Evolutionary conservation across 1,140 invertebrate species (phyloP).

Genomic region (Drosophila kanapiae): DNA sequence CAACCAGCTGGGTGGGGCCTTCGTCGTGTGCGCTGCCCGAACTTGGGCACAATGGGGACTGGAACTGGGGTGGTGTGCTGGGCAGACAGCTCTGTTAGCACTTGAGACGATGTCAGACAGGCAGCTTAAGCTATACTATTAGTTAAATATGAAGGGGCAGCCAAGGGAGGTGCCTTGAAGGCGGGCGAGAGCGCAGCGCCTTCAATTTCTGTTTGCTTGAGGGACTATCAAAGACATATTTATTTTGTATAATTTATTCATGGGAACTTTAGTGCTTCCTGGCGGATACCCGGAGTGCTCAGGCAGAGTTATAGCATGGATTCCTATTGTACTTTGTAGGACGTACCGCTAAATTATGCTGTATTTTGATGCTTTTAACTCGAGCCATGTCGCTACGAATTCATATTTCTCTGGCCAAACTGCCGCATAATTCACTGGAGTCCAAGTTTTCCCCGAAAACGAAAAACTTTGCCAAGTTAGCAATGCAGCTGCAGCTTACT

Average conservation of each 20-base stretch:
- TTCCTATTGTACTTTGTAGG: background rate
- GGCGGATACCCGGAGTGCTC: too few relatives aligned
- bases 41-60: slow-evolving; percentile 23
- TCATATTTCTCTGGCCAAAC: slow-evolving; percentile 31
- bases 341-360: background rate
- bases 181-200: too few relatives aligned
- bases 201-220: too few relatives aligned
- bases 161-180: background rate
- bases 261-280: background rate
- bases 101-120: slow-evolving; percentile 43
- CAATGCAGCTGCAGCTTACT: slow-evolving; percentile 29
- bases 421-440: slow-evolving; percentile 25
- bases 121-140: slow-evolving; percentile 12
- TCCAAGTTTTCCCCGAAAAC: background rate
- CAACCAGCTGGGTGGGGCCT: slow-evolving; percentile 13
- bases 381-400: slow-evolving; percentile 6
- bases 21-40: slow-evolving; percentile 12
- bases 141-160: slow-evolving; percentile 5
- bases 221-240: slow-evolving; percentile 2
- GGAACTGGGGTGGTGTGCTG: background rate
- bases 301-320: background rate
- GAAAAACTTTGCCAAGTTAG: slow-evolving; percentile 13
- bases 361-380: too few relatives aligned
- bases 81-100: slow-evolving; percentile 50
- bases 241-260: background rate